Percentiles rank a stretch among this genome's conserved stretches.
Evolutionary conservation across 2,888 invertebrate genomes (phyloP).

Genomic region (Lycocerus yunnanus): DNA sequence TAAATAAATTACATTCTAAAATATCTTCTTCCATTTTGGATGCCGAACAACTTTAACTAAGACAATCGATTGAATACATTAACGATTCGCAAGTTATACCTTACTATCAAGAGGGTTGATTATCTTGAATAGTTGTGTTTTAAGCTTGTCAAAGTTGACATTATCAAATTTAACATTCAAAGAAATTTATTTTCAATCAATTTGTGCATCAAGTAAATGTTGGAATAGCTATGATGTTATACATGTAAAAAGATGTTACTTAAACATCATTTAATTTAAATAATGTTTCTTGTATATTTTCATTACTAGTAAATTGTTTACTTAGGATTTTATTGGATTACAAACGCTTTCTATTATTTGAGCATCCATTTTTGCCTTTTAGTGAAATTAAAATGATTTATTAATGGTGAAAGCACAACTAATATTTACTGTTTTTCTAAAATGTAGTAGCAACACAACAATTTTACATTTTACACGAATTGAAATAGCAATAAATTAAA

Average conservation of each 20-base stretch:
- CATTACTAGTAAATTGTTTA: not conserved
- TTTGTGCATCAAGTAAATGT: not conserved
- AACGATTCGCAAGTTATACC: not conserved
- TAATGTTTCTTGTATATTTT: not conserved
- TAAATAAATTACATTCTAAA: too few relatives aligned
- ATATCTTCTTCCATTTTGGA: not conserved
- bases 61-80: not conserved
- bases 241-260: not conserved
- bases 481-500: not conserved
- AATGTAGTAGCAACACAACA: not conserved
- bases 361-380: not conserved
- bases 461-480: not conserved
- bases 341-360: not conserved
- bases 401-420: not conserved
- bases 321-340: not conserved
- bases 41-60: not conserved
- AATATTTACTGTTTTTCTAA: not conserved
- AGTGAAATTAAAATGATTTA: not conserved
- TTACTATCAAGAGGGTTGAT: not conserved
- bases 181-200: not conserved
- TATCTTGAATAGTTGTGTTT: not conserved
- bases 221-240: too few relatives aligned
- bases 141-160: not conserved
- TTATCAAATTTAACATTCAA: not conserved
- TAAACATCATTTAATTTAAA: not conserved